A percentile compares a stretch with the other conserved stretches of the same genome.
These are phyloP conservation scores for Gymnoscopelus microlampas DNA, from an alignment of 2,797 vertebrate species.

Conservation along the genomic window DNA sequence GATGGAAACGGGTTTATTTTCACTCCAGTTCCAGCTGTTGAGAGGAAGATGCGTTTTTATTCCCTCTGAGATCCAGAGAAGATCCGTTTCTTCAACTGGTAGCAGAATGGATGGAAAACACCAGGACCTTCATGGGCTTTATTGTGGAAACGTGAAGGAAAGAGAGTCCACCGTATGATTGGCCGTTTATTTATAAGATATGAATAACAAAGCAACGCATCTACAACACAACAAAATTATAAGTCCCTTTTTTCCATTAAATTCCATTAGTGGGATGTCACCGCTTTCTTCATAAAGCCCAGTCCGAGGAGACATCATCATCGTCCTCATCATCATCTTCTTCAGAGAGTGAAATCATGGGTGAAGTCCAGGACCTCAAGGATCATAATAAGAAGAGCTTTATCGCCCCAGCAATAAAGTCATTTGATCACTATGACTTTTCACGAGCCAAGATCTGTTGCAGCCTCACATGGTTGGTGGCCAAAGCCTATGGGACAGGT, in stretches of 20 bases:
- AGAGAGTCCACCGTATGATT: background rate
- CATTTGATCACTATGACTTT: slow-evolving; percentile 97
- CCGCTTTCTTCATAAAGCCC: slow-evolving; percentile 23
- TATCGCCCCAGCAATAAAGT: slow-evolving; percentile 91
- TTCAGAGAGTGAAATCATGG: slow-evolving; percentile 81
- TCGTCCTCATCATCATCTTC: too few species aligned
- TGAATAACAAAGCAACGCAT: slow-evolving; percentile 3
- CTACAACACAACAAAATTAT: slow-evolving; percentile 13
- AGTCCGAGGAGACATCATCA: too few species aligned
- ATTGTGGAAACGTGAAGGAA: slow-evolving; percentile 44
- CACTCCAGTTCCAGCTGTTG: slow-evolving; percentile 21
- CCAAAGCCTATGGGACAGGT: slow-evolving; percentile 98
- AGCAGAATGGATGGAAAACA: slow-evolving; percentile 77
- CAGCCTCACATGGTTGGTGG: slow-evolving; percentile 94
- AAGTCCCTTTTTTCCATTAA: slow-evolving; percentile 47
- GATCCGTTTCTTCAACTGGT: slow-evolving; percentile 53
- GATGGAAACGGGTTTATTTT: slow-evolving; percentile 47
- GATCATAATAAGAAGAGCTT: slow-evolving; percentile 85
- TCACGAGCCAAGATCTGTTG: slow-evolving; percentile 93
- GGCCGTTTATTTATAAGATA: slow-evolving; percentile 2
- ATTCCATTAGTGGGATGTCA: slow-evolving; percentile 77
- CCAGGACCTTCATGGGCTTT: slow-evolving; percentile 43
- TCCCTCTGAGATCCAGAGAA: slow-evolving; percentile 54
- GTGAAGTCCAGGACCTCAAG: slow-evolving; percentile 87
- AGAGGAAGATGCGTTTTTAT: slow-evolving; percentile 28